Evolutionary conservation across 2,113 vertebrate genomes (phyloP).

Genomic region (Lepus americanus): DNA sequence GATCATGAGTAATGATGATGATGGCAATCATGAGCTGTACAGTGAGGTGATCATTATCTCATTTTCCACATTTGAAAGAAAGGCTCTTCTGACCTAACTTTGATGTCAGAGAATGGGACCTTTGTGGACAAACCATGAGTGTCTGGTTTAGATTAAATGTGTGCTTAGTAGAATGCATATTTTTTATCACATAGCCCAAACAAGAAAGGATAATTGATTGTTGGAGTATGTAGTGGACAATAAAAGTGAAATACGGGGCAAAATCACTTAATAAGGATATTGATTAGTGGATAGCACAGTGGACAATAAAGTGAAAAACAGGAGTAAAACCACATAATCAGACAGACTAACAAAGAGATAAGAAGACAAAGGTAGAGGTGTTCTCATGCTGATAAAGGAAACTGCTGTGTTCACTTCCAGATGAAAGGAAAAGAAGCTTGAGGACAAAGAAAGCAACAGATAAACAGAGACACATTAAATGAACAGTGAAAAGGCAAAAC

Average conservation of each 20-base stretch:
- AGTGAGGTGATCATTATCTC: background rate
- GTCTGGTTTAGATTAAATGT: background rate
- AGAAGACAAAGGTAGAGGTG: background rate
- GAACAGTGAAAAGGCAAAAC: background rate
- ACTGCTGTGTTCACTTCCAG: background rate
- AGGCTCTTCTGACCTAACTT: background rate
- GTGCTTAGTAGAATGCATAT: background rate
- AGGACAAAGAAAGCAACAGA: background rate
- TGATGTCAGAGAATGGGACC: background rate
- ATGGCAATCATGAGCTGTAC: background rate
- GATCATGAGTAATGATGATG: background rate
- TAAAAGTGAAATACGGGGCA: no score
- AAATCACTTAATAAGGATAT: background rate
- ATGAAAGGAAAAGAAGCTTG: background rate
- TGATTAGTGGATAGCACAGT: background rate
- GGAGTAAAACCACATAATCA: background rate
- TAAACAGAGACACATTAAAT: background rate
- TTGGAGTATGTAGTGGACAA: background rate
- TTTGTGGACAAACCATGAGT: background rate
- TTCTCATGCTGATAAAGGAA: background rate
- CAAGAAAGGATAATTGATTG: background rate
- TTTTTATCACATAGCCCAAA: background rate
- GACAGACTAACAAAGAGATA: background rate
- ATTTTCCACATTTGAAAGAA: background rate
- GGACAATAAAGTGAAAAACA: background rate